Percentiles rank a stretch among this genome's conserved stretches.
These are phyloP conservation scores for Trichonephila inaurata DNA, from an alignment of 1,140 invertebrate species.

Conservation along the genomic window DNA sequence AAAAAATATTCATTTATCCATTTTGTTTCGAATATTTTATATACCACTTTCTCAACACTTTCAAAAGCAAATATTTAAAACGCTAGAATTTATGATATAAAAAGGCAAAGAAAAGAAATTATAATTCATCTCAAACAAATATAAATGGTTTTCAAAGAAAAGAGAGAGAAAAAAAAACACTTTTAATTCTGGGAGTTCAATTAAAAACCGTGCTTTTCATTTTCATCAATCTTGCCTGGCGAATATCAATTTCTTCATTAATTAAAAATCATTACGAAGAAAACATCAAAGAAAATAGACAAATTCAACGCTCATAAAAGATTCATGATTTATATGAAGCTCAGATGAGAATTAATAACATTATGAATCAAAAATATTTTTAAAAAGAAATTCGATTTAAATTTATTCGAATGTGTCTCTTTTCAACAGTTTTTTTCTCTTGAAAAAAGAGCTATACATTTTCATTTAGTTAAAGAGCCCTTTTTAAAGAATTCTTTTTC, in stretches of 20 bases:
- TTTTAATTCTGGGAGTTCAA: not conserved
- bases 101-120: not conserved
- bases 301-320: constrained; percentile 3
- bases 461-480: constrained; percentile 5
- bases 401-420: constrained; percentile 20
- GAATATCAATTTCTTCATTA: not conserved
- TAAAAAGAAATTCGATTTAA: constrained; percentile 32
- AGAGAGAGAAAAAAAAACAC: not conserved
- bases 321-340: not conserved
- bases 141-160: not conserved
- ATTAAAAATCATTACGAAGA: not conserved
- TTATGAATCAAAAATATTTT: constrained; percentile 19
- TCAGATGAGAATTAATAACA: constrained; percentile 5
- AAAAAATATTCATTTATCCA: not conserved
- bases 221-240: not conserved
- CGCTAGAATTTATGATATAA: not conserved
- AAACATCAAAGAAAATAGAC: not conserved
- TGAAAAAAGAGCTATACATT: not conserved
- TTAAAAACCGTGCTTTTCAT: not conserved
- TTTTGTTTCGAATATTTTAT: not conserved
- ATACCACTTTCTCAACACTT: not conserved
- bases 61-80: not conserved
- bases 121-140: not conserved
- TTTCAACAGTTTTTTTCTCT: not conserved
- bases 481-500: not conserved